Conservation (phyloP, 2,888 invertebrate species). For the Perdita meconis region DNA sequence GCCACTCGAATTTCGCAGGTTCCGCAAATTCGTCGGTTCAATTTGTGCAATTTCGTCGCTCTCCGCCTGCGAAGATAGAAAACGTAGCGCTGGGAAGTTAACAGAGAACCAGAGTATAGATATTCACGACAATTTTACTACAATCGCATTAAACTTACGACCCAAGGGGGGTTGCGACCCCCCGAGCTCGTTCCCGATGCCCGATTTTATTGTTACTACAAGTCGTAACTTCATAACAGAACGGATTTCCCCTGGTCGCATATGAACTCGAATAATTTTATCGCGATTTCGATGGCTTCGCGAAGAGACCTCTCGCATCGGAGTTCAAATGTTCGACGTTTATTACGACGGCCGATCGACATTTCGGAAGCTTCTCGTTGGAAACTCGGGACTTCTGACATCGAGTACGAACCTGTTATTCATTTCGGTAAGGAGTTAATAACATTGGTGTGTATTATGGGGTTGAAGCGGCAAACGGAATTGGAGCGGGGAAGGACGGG, state of each 20-base stretch:
- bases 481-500: too few species aligned
- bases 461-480: too few species aligned
- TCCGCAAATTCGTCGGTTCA: background rate
- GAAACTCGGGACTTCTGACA: background rate
- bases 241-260: conserved; percentile 20
- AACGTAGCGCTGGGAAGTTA: background rate
- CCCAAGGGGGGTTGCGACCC: background rate
- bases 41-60: background rate
- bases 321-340: conserved; percentile 18
- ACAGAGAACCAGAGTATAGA: background rate
- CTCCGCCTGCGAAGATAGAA: background rate
- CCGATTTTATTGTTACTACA: conserved; percentile 50
- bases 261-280: conserved; percentile 46
- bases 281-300: conserved; percentile 35
- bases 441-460: too few species aligned
- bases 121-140: conserved; percentile 39
- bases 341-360: conserved; percentile 12
- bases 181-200: conserved; percentile 11
- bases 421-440: background rate
- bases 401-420: background rate
- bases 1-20: background rate
- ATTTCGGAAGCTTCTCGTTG: conserved; percentile 8
- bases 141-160: conserved; percentile 46
- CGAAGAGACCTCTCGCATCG: conserved; percentile 6
- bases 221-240: conserved; percentile 38